Evolutionary conservation across 2,888 invertebrate species (phyloP).

Genomic region (Hirtodrosophila histrioides): DNA sequence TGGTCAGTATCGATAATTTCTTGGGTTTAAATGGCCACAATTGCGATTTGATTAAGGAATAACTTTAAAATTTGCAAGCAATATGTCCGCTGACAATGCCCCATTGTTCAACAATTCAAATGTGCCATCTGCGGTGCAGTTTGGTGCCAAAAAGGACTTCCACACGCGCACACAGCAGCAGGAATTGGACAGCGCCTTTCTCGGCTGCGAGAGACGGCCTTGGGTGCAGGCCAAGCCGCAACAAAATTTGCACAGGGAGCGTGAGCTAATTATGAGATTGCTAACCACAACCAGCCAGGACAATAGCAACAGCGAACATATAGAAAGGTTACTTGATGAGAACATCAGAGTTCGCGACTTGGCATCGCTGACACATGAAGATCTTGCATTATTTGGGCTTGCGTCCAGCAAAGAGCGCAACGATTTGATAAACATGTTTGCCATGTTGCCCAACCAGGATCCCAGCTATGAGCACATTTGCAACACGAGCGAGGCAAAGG

Average conservation of each 20-base stretch:
- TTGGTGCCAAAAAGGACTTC: conserved; percentile 69
- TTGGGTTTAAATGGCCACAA: conserved; percentile 26
- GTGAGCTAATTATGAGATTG: conserved; percentile 63
- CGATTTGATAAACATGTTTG: conserved; percentile 73
- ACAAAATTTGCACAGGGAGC: conserved; percentile 42
- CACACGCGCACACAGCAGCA: conserved; percentile 57
- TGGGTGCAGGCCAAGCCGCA: conserved; percentile 47
- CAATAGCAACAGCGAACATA: conserved; percentile 12
- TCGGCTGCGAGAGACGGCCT: conserved; percentile 53
- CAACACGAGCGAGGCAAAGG: conserved; percentile 55
- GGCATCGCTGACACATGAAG: conserved; percentile 71
- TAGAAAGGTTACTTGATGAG: conserved; percentile 72
- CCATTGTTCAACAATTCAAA: conserved; percentile 13
- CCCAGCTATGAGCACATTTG: conserved; percentile 74
- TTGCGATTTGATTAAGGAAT: conserved; percentile 3
- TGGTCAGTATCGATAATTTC: conserved; percentile 22
- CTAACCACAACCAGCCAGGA: conserved; percentile 30
- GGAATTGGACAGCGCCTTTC: conserved; percentile 66
- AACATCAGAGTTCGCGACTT: conserved; percentile 80
- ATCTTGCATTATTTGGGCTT: conserved; percentile 79
- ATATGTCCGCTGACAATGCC: conserved; percentile 52
- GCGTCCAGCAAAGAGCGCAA: conserved; percentile 55
- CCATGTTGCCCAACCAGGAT: conserved; percentile 78
- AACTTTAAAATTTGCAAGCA: neutral
- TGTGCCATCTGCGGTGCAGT: conserved; percentile 56